Evolutionary conservation across 2,888 invertebrate genomes (phyloP).

Genomic region (Spialia ferax): DNA sequence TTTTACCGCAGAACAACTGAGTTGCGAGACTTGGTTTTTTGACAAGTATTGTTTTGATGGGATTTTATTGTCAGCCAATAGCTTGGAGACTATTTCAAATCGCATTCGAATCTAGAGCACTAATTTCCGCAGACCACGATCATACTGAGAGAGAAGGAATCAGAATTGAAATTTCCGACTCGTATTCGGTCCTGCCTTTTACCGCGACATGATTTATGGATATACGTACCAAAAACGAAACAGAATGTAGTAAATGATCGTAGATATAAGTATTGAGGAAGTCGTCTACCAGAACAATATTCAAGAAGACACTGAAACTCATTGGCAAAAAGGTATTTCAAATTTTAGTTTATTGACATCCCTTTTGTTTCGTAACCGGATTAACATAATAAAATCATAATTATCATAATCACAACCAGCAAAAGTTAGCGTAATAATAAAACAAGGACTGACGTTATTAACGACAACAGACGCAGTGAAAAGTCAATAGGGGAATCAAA

Average conservation of each 20-base stretch:
- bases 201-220: conserved; percentile 30
- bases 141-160: conserved; percentile 20
- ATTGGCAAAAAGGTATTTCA: too few species aligned
- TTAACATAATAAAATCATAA: too few species aligned
- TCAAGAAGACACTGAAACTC: too few species aligned
- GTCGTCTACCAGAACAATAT: too few species aligned
- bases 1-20: too few species aligned
- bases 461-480: conserved; percentile 13
- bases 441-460: not conserved
- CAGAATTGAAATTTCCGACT: conserved; percentile 28
- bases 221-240: too few species aligned
- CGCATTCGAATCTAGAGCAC: conserved; percentile 15
- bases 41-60: too few species aligned
- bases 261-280: not conserved
- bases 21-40: too few species aligned
- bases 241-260: not conserved
- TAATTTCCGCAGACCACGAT: conserved; percentile 18
- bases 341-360: too few species aligned
- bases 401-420: too few species aligned
- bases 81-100: conserved; percentile 19
- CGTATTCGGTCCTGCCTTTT: conserved; percentile 2
- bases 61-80: conserved; percentile 4
- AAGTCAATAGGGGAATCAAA: conserved; percentile 20
- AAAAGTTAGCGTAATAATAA: not conserved
- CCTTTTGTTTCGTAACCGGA: too few species aligned